Conservation (phyloP, 2,888 invertebrate species). For the Cybosia mesomella region DNA sequence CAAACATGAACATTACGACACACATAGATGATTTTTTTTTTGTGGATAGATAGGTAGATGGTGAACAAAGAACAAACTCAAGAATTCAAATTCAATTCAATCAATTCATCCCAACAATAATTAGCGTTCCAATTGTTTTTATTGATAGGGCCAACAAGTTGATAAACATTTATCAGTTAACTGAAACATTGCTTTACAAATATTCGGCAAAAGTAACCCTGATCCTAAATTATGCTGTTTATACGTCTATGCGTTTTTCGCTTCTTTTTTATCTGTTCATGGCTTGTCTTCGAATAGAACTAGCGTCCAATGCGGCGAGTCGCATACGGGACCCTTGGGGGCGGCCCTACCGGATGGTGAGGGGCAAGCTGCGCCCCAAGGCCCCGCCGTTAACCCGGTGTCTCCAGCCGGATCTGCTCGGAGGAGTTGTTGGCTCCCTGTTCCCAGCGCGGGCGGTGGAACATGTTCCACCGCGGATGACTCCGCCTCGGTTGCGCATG, state of each 20-base stretch:
- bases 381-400: too few relatives aligned
- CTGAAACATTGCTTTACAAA: too few relatives aligned
- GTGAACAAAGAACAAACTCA: not conserved
- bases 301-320: not conserved
- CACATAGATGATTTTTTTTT: not conserved
- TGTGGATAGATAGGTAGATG: not conserved
- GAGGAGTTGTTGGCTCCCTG: too few relatives aligned
- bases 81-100: not conserved
- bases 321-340: too few relatives aligned
- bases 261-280: not conserved
- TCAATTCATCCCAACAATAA: not conserved
- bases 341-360: too few relatives aligned
- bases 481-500: too few relatives aligned
- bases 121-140: not conserved
- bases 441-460: too few relatives aligned
- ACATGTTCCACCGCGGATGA: too few relatives aligned
- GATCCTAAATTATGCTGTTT: too few relatives aligned
- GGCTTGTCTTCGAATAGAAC: not conserved
- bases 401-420: too few relatives aligned
- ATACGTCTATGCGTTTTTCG: too few relatives aligned
- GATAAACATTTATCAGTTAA: not conserved
- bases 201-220: not conserved
- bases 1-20: conserved; percentile 19
- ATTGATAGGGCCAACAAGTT: not conserved
- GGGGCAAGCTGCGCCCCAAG: too few relatives aligned